These are phyloP conservation scores for Pegoplata infirma DNA, from an alignment of 2,888 invertebrate genomes.

Conservation along the genomic window DNA sequence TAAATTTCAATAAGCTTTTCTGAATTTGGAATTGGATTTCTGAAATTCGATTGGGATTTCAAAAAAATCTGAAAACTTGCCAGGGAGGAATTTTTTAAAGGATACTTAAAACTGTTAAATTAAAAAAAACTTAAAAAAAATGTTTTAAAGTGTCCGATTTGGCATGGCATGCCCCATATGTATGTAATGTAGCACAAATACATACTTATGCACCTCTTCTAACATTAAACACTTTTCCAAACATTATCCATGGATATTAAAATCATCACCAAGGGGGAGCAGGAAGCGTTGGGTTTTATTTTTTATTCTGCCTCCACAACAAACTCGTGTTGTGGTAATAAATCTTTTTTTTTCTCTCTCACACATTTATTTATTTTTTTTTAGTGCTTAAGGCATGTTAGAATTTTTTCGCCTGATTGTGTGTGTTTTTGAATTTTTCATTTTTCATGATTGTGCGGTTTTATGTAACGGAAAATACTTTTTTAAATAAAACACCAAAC, in stretches of 20 bases:
- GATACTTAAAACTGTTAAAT: no score
- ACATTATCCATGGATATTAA: slow-evolving; percentile 4
- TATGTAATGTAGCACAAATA: not conserved
- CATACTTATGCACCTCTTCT: not conserved
- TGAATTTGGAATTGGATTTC: no score
- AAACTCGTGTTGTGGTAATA: slow-evolving; percentile 30
- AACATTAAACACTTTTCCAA: not conserved
- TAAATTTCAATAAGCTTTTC: no score
- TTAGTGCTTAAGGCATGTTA: slow-evolving; percentile 18
- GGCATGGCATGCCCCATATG: no score
- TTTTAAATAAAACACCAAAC: not conserved
- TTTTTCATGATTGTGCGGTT: slow-evolving; percentile 8
- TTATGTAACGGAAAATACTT: slow-evolving; percentile 15
- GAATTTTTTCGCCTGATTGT: slow-evolving; percentile 3
- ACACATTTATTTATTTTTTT: not conserved
- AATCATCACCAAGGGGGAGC: not conserved
- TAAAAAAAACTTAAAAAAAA: no score
- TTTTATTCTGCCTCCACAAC: not conserved
- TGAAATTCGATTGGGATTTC: no score
- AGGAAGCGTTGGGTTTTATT: not conserved
- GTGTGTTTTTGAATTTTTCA: slow-evolving; percentile 24
- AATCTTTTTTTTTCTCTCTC: slow-evolving; percentile 24
- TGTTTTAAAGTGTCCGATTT: no score
- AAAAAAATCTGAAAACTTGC: no score
- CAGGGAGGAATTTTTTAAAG: no score